Evolutionary conservation across 2,797 vertebrate species (phyloP).

Genomic region (Lagorchestes hirsutus): DNA sequence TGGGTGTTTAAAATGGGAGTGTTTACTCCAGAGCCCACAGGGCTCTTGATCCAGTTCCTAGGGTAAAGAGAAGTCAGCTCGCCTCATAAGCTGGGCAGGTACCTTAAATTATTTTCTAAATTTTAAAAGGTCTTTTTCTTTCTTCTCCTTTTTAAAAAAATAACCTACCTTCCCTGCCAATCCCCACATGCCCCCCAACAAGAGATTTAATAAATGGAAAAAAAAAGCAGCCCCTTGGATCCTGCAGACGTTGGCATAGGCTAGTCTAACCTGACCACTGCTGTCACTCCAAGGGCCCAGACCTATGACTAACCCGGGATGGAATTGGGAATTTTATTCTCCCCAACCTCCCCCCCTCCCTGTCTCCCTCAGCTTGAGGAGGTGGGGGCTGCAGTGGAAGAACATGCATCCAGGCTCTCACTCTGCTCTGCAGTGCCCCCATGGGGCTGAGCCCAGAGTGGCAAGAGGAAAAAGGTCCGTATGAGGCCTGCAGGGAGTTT

Average conservation of each 20-base stretch:
- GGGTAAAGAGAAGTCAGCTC: slow-evolving; percentile 26
- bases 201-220: background rate
- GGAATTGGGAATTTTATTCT: slow-evolving; percentile 65
- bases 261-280: background rate
- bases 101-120: slow-evolving; percentile 20
- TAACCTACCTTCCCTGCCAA: background rate
- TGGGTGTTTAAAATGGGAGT: background rate
- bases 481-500: slow-evolving; percentile 24
- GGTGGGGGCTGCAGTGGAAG: background rate
- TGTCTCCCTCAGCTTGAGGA: slow-evolving; percentile 38
- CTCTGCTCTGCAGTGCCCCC: slow-evolving; percentile 71
- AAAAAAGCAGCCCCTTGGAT: background rate
- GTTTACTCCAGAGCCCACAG: background rate
- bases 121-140: slow-evolving; percentile 14
- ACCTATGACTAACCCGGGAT: slow-evolving; percentile 7
- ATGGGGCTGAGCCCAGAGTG: slow-evolving; percentile 60
- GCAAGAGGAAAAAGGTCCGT: background rate
- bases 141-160: background rate
- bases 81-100: slow-evolving; percentile 29
- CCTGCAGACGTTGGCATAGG: background rate
- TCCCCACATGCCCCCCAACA: background rate
- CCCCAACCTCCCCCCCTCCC: slow-evolving; percentile 69
- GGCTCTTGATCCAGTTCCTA: slow-evolving; percentile 49
- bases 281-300: background rate
- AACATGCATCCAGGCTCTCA: slow-evolving; percentile 34